phyloP scores from a whole-genome alignment of 2,888 invertebrate species.

The Tetanocera ferruginea region DNA sequence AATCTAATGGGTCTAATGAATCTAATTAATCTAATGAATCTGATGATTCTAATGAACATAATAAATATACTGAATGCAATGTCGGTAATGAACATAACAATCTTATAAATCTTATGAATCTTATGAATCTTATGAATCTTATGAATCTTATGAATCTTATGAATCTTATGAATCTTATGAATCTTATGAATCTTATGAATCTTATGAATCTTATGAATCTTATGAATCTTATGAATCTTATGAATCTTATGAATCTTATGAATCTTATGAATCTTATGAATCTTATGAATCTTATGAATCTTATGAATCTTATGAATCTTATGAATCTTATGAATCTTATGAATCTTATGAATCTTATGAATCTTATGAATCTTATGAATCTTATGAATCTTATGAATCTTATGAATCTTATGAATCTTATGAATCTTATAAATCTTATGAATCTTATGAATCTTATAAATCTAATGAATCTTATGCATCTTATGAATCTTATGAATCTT shows the following conservation, averaged over 20 bases:
- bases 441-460: slow-evolving; percentile 3
- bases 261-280: slow-evolving; percentile 23
- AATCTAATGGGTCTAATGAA: too few relatives aligned
- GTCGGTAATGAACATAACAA: too few relatives aligned
- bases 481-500: too few relatives aligned
- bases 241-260: slow-evolving; percentile 1
- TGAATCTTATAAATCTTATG: slow-evolving; percentile 1
- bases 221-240: background rate
- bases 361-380: slow-evolving; percentile 2
- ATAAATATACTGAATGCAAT: too few relatives aligned
- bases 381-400: background rate
- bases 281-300: slow-evolving; percentile 2
- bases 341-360: slow-evolving; percentile 7
- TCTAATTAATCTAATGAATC: too few relatives aligned
- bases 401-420: slow-evolving; percentile 4
- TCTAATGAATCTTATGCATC: background rate
- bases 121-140: background rate
- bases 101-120: too few relatives aligned
- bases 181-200: background rate
- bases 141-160: background rate
- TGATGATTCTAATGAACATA: too few relatives aligned
- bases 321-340: slow-evolving; percentile 22
- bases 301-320: slow-evolving; percentile 14
- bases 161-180: background rate
- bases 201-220: background rate